phyloP scores from a whole-genome alignment of 1,140 invertebrate genomes.

The Seison nebaliae region DNA sequence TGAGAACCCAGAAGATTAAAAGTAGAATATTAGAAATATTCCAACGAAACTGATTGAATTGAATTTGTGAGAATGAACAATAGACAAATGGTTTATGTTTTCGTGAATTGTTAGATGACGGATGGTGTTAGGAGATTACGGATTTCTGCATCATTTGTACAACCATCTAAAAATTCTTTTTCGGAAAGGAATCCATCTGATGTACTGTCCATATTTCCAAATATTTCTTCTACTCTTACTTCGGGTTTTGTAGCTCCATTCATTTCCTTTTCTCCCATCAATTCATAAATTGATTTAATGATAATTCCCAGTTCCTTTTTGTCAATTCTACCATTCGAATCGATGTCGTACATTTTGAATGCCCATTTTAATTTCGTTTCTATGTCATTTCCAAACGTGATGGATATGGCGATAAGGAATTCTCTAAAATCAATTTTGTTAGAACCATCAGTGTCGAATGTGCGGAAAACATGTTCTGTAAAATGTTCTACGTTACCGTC shows the following conservation, averaged over 20 bases:
- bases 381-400: conserved; percentile 5
- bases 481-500: conserved; percentile 6
- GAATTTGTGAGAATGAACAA: no score
- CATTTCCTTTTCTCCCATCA: conserved; percentile 7
- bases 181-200: conserved; percentile 1
- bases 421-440: conserved; percentile 27
- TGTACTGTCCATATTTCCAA: conserved; percentile 6
- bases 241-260: conserved; percentile 7
- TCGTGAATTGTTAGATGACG: no score
- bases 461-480: conserved; percentile 12
- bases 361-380: conserved; percentile 12
- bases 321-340: conserved; percentile 10
- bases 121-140: conserved; percentile 1
- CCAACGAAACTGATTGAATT: no score
- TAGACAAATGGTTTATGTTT: no score
- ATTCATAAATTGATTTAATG: conserved; percentile 10
- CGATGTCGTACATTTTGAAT: conserved; percentile 11
- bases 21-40: no score
- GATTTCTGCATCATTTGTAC: conserved; percentile 1
- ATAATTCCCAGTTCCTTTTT: conserved; percentile 12
- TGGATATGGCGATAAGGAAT: conserved; percentile 10
- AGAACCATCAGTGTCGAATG: conserved; percentile 9
- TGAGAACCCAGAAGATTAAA: no score
- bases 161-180: conserved; percentile 12
- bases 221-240: conserved; percentile 3